Evolutionary conservation across 2,888 invertebrate genomes (phyloP), one percentile per base, ranked within the genome.

Genomic region (Plutella xylostella): DNA sequence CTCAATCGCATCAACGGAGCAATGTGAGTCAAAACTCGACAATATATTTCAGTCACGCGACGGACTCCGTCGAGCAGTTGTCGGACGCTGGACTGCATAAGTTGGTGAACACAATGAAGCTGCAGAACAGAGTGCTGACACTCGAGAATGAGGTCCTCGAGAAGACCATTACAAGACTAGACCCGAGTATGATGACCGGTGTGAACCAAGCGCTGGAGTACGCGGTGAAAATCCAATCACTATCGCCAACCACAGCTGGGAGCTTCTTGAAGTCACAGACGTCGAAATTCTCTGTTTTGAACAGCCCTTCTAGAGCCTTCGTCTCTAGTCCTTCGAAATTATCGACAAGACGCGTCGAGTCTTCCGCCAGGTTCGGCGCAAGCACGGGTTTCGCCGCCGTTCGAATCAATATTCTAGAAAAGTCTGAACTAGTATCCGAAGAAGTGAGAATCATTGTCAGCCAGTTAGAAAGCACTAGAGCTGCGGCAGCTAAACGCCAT

Each of bases 111-210:
- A 70, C 72, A 0, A 46, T 76, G 2, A 80, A 71, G 47, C 56
- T 62, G 0, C 65, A 72, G 45, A 57, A 73, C 4, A 68, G 59
- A 45, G 47, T 79, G 2, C 44, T 86, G 7, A 53, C 52, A 0
- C 50, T 86, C 1, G 87, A 87, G 53, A 87, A 87, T 47, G 86
- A 86, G 43, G 65, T 87, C 15, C 65, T 86, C 9, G 86, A 87
- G 50, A 70, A 64, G 12, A 77, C 78, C 3, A 72, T 87, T 1
- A 53, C 59, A 50, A 72, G 85, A 33, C 48, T 80, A 4, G 84
- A 86, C 25, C 85, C 86, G 1, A 42, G 72, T 0, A 48, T 80
- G 7, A 68, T 87, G 60, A 63, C 69, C 43, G 80, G 87, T 43
- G 65, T 85, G n/a, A 67, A 72, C 31, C 77, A 77, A 41, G 77